phyloP scores from a whole-genome alignment of 2,797 vertebrate genomes.

The Eupleurogrammus muticus region DNA sequence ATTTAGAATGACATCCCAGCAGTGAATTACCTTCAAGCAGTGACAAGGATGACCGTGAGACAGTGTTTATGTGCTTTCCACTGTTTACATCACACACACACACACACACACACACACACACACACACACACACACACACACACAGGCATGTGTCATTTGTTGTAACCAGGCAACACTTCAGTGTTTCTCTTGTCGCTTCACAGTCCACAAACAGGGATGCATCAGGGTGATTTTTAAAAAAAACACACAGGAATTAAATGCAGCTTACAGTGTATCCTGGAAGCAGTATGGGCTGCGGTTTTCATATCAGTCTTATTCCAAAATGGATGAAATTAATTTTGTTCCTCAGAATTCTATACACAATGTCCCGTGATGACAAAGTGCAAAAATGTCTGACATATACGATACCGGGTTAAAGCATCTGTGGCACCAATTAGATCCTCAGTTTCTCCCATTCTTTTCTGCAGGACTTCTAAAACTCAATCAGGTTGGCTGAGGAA shows the following conservation, averaged over 20 bases:
- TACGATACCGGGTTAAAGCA: too few species aligned
- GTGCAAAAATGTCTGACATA: too few species aligned
- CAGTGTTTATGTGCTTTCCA: slow-evolving; percentile 14
- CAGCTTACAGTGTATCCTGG: neutral
- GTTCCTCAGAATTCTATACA: too few species aligned
- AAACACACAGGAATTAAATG: neutral
- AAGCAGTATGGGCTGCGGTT: too few species aligned
- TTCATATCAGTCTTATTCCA: too few species aligned
- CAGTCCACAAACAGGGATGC: slow-evolving; percentile 10
- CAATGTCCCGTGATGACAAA: too few species aligned
- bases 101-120: slow-evolving; percentile 6
- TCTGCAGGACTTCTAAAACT: too few species aligned
- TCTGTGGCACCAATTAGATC: too few species aligned
- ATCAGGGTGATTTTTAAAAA: neutral
- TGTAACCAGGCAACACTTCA: slow-evolving; percentile 35
- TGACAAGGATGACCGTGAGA: slow-evolving; percentile 12
- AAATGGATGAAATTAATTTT: too few species aligned
- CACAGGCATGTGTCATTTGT: neutral
- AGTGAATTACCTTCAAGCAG: slow-evolving; percentile 8
- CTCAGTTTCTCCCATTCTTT: too few species aligned
- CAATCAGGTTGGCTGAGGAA: too few species aligned
- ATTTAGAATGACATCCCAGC: slow-evolving; percentile 53
- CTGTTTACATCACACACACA: slow-evolving; percentile 9
- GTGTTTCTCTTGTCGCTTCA: slow-evolving; percentile 9
- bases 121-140: slow-evolving; percentile 2